Evolutionary conservation across 2,113 vertebrate species (phyloP).

Genomic region (Cyprinus carpio): DNA sequence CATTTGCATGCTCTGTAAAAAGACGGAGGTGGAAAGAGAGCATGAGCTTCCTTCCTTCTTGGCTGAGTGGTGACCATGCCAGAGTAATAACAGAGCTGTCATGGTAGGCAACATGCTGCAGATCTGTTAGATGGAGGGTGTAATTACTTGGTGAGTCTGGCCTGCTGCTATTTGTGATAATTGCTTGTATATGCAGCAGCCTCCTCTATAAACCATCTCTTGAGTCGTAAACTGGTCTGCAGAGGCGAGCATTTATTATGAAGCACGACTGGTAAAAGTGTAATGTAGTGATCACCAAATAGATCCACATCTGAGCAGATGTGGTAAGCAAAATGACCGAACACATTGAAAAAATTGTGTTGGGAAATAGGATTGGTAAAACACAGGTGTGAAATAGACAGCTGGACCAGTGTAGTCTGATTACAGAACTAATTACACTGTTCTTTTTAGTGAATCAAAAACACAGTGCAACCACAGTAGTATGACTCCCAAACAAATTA

Average conservation of each 20-base stretch:
- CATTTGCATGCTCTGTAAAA: conserved; percentile 34
- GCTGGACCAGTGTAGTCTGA: background rate
- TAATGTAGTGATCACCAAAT: background rate
- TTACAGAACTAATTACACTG: background rate
- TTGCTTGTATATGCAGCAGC: conserved; percentile 24
- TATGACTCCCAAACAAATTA: background rate
- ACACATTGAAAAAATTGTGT: background rate
- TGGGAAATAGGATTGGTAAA: background rate
- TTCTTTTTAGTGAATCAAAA: background rate
- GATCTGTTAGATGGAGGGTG: conserved; percentile 41
- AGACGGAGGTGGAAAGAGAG: conserved; percentile 19
- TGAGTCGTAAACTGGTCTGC: background rate
- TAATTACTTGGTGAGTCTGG: conserved; percentile 34
- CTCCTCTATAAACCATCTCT: conserved; percentile 9
- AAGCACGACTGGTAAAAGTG: background rate
- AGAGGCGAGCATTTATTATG: background rate
- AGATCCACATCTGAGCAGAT: background rate
- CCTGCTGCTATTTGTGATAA: conserved; percentile 44
- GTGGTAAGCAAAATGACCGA: background rate
- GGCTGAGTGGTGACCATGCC: conserved; percentile 24
- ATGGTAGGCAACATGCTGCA: conserved; percentile 38
- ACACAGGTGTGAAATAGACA: no score
- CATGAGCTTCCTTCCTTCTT: background rate
- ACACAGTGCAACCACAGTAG: background rate
- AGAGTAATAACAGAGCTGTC: conserved; percentile 43